Conservation (phyloP, 1,140 invertebrate species). For the Asbolus verrucosus region DNA sequence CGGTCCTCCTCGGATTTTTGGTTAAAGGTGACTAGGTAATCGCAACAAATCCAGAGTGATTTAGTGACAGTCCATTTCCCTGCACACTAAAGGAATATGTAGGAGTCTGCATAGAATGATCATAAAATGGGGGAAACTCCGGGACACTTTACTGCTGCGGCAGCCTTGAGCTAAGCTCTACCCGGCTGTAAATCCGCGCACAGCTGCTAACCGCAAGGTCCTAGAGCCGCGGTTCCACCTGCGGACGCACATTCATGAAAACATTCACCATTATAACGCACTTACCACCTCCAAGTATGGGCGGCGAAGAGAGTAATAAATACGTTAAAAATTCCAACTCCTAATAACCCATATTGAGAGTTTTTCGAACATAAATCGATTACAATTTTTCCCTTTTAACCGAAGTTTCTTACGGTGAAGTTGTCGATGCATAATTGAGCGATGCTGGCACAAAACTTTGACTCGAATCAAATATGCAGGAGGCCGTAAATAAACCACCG, state of each 20-base stretch:
- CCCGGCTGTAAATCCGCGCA: conserved; percentile 55
- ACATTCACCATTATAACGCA: conserved; percentile 8
- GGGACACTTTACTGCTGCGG: conserved; percentile 53
- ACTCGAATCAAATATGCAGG: conserved; percentile 38
- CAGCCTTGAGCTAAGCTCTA: conserved; percentile 54
- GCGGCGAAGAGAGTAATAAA: too few relatives aligned
- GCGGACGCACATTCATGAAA: conserved; percentile 34
- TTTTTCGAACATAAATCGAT: conserved; percentile 28
- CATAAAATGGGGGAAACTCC: conserved; percentile 53
- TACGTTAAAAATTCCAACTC: conserved; percentile 1
- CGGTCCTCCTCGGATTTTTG: conserved; percentile 22
- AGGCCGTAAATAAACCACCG: conserved; percentile 52
- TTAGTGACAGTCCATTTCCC: conserved; percentile 49
- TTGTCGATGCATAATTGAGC: conserved; percentile 33
- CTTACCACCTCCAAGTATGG: neutral
- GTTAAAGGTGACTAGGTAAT: conserved; percentile 52
- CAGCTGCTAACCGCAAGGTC: conserved; percentile 49
- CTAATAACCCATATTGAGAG: neutral
- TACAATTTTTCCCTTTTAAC: conserved; percentile 18
- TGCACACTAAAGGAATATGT: conserved; percentile 49
- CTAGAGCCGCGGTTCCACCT: conserved; percentile 41
- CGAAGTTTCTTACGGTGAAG: neutral
- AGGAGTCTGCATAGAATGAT: conserved; percentile 55
- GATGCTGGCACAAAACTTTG: conserved; percentile 23
- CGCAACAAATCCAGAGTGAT: conserved; percentile 53